Evolutionary conservation across 2,113 vertebrate species (phyloP).

Genomic region (Aptenodytes patagonicus): DNA sequence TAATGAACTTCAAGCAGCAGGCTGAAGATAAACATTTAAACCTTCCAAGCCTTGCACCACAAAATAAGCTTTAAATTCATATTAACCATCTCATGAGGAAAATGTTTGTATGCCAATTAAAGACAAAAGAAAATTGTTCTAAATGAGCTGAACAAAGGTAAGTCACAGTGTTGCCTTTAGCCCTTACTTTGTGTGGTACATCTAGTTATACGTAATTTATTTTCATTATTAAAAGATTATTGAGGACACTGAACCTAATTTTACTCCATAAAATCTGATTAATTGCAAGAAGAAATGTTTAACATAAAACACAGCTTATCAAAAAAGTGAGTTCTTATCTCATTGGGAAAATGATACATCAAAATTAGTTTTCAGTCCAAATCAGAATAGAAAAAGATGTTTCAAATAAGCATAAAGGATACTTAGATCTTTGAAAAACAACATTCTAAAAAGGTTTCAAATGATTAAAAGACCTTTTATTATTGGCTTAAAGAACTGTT

Average conservation of each 20-base stretch:
- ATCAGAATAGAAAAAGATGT: not conserved
- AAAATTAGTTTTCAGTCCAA: not conserved
- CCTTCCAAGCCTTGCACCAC: not conserved
- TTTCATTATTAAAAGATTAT: not conserved
- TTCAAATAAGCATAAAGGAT: not conserved
- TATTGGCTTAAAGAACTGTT: not conserved
- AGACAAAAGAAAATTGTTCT: not conserved
- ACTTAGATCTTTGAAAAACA: not conserved
- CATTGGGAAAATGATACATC: not conserved
- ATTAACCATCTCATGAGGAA: not conserved
- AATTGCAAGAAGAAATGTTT: not conserved
- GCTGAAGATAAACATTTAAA: not conserved
- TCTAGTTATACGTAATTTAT: not conserved
- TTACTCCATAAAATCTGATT: not conserved
- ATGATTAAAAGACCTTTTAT: not conserved
- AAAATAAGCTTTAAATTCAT: not conserved
- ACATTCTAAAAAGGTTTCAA: not conserved
- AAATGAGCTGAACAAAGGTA: not conserved
- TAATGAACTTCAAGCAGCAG: not conserved
- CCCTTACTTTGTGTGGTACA: not conserved
- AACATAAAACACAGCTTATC: not conserved
- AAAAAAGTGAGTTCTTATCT: not conserved
- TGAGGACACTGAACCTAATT: not conserved
- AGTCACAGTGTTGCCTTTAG: not conserved
- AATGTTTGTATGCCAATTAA: not conserved